A percentile compares a stretch with the other conserved stretches of the same genome.
These are phyloP conservation scores for Coelogynopora nodosa DNA, from an alignment of 2,888 invertebrate genomes.

Conservation along the genomic window DNA sequence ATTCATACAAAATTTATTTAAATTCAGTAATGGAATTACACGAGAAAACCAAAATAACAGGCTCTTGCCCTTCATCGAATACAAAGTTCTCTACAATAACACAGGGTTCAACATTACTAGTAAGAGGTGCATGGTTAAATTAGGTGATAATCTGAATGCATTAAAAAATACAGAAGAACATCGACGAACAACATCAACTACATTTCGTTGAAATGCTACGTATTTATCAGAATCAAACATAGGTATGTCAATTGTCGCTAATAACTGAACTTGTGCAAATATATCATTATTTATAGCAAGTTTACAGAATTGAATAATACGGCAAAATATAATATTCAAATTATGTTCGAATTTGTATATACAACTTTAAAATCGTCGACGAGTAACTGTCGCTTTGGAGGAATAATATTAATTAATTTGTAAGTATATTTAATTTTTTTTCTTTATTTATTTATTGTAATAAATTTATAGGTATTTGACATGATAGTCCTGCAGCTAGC, in stretches of 20 bases:
- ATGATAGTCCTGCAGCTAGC: background rate
- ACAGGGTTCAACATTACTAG: background rate
- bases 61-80: background rate
- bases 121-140: background rate
- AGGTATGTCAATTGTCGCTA: background rate
- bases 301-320: background rate
- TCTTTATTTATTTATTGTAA: too few relatives aligned
- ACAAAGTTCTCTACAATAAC: background rate
- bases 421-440: too few relatives aligned
- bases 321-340: background rate
- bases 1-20: background rate
- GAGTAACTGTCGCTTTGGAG: background rate
- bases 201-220: background rate
- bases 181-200: background rate
- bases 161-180: background rate
- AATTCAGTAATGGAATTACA: background rate
- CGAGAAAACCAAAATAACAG: background rate
- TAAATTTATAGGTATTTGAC: too few relatives aligned
- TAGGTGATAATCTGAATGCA: background rate
- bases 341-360: background rate
- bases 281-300: background rate
- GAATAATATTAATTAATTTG: background rate
- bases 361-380: background rate
- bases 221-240: background rate
- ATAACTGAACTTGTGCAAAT: background rate